Percentiles rank a stretch among this genome's conserved stretches.
Evolutionary conservation across 2,113 vertebrate species (phyloP).

Genomic region (Hoplias malabaricus): DNA sequence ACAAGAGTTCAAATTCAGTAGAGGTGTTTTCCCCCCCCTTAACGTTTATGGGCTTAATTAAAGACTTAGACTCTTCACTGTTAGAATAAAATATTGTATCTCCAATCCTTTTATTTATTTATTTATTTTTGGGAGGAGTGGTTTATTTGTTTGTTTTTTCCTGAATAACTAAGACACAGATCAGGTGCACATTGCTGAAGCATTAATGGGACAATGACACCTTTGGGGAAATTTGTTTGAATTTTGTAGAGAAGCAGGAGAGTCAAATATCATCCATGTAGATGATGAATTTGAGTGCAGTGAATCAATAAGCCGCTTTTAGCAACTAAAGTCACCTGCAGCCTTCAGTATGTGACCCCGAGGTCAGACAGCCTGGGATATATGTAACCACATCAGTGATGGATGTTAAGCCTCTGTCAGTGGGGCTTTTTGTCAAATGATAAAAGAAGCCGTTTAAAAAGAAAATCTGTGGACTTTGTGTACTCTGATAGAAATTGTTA

Average conservation of each 20-base stretch:
- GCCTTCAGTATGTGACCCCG: background rate
- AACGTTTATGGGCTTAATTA: too few species aligned
- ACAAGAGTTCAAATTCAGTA: too few species aligned
- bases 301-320: background rate
- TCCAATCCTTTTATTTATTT: too few species aligned
- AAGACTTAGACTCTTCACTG: too few species aligned
- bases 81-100: too few species aligned
- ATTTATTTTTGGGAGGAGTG: too few species aligned
- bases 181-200: background rate
- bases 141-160: too few species aligned
- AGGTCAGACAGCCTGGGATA: background rate
- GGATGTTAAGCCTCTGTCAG: background rate
- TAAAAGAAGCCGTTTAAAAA: too few species aligned
- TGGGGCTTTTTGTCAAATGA: background rate
- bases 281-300: background rate
- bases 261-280: background rate
- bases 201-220: background rate
- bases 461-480: too few species aligned
- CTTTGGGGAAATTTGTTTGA: background rate
- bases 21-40: too few species aligned
- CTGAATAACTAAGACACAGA: background rate
- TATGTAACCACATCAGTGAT: background rate
- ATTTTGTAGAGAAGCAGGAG: background rate
- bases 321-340: slow-evolving; percentile 2
- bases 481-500: too few species aligned